phyloP scores from a whole-genome alignment of 2,888 invertebrate genomes.

The Zele albiditarsus region DNA sequence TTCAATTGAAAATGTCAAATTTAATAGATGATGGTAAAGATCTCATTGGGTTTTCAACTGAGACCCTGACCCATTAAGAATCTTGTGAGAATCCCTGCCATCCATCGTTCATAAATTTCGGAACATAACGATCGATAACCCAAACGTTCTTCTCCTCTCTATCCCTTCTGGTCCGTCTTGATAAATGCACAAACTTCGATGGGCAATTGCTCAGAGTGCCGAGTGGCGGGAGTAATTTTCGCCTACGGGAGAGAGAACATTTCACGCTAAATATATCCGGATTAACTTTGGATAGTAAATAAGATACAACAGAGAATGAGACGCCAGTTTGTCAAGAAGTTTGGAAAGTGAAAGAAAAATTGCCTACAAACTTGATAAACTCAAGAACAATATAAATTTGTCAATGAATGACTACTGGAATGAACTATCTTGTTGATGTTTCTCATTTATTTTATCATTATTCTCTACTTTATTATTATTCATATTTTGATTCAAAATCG shows the following conservation, averaged over 20 bases:
- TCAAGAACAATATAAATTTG: background rate
- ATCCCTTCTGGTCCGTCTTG: slow-evolving; percentile 13
- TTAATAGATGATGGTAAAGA: background rate
- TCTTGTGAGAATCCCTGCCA: background rate
- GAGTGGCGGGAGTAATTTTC: slow-evolving; percentile 40
- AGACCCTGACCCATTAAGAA: slow-evolving; percentile 3
- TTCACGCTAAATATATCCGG: slow-evolving; percentile 26
- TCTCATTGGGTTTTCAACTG: background rate
- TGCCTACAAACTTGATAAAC: background rate
- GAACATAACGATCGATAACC: slow-evolving; percentile 31
- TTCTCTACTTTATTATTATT: background rate
- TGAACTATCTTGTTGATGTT: background rate
- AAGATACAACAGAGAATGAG: slow-evolving; percentile 23
- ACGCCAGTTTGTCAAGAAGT: slow-evolving; percentile 15
- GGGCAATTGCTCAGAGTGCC: slow-evolving; percentile 39
- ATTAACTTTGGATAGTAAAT: slow-evolving; percentile 42
- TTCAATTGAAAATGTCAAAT: slow-evolving; percentile 13
- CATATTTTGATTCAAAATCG: background rate
- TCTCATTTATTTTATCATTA: background rate
- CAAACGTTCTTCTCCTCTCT: background rate
- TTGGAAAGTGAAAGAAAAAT: background rate
- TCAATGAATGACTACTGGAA: background rate
- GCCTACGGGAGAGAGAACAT: background rate
- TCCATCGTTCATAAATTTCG: slow-evolving; percentile 25
- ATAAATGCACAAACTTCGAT: slow-evolving; percentile 45